Evolutionary conservation across 2,113 vertebrate genomes (phyloP).

Genomic region (Brachyhypopomus gauderio): DNA sequence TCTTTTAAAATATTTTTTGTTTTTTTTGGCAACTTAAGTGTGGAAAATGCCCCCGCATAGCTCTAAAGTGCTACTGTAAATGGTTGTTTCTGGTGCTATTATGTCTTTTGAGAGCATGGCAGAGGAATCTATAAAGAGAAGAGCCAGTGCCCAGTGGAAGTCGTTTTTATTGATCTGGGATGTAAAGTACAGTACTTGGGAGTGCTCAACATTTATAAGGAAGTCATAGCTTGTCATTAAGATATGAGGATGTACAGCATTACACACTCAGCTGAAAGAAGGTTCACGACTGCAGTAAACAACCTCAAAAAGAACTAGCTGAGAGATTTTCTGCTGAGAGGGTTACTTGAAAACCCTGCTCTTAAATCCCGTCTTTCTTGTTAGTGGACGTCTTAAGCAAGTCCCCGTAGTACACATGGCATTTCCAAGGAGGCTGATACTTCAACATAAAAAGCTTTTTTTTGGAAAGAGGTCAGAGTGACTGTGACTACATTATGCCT

Average conservation of each 20-base stretch:
- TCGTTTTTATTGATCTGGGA: conserved; percentile 39
- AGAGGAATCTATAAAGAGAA: conserved; percentile 54
- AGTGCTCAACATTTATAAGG: background rate
- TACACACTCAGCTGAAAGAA: conserved; percentile 12
- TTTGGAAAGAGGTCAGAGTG: conserved; percentile 4
- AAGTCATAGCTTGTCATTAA: conserved; percentile 26
- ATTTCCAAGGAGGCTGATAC: conserved; percentile 25
- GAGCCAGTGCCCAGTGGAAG: conserved; percentile 25
- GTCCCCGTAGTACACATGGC: conserved; percentile 5
- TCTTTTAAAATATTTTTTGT: background rate
- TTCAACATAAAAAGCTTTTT: conserved; percentile 1
- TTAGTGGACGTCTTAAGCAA: conserved; percentile 33
- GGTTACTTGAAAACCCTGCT: background rate
- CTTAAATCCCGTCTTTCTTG: conserved; percentile 26
- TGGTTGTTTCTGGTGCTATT: conserved; percentile 43
- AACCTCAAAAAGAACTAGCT: conserved; percentile 11
- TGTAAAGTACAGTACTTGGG: conserved; percentile 44
- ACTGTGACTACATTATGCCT: conserved; percentile 10
- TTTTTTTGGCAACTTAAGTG: conserved; percentile 18
- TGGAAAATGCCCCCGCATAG: too few relatives aligned
- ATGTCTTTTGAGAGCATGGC: conserved; percentile 49
- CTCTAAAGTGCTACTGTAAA: conserved; percentile 31
- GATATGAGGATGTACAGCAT: conserved; percentile 18
- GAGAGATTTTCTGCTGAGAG: background rate
- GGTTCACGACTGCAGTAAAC: conserved; percentile 21